A percentile compares a stretch with the other conserved stretches of the same genome.
phyloP scores from a whole-genome alignment of 2,888 invertebrate genomes.

The Formica aserva region DNA sequence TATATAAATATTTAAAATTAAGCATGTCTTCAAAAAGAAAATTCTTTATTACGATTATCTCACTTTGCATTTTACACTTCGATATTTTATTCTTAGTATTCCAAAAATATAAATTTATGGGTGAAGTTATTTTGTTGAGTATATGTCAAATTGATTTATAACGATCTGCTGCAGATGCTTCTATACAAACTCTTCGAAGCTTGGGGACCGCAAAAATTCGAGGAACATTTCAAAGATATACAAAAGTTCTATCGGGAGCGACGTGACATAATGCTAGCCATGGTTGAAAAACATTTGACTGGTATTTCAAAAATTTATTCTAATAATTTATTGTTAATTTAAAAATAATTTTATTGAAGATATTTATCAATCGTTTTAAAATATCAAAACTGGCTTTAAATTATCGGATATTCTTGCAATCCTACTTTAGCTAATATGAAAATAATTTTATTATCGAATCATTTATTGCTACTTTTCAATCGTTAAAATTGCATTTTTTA shows the following conservation, averaged over 20 bases:
- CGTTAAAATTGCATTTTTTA: background rate
- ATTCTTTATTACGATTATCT: background rate
- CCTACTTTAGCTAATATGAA: background rate
- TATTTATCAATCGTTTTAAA: background rate
- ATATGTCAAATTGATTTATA: background rate
- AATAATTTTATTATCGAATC: background rate
- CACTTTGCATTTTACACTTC: background rate
- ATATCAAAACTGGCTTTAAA: background rate
- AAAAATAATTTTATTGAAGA: background rate
- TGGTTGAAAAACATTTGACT: constrained; percentile 88
- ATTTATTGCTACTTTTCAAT: background rate
- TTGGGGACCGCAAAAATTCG: constrained; percentile 88
- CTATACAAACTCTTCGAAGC: constrained; percentile 86
- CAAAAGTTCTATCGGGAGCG: constrained; percentile 89
- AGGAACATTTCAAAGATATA: constrained; percentile 88
- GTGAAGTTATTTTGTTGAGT: background rate
- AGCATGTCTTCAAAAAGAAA: background rate
- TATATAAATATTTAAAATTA: too few species aligned
- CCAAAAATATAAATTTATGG: background rate
- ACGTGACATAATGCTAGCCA: constrained; percentile 88
- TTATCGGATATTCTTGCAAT: background rate
- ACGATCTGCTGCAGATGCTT: constrained; percentile 86
- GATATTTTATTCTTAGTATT: background rate
- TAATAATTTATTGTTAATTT: constrained; percentile 8
- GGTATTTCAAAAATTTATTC: constrained; percentile 82